Conservation (phyloP, 2,797 vertebrate species). For the Gymnoscopelus braueri region DNA sequence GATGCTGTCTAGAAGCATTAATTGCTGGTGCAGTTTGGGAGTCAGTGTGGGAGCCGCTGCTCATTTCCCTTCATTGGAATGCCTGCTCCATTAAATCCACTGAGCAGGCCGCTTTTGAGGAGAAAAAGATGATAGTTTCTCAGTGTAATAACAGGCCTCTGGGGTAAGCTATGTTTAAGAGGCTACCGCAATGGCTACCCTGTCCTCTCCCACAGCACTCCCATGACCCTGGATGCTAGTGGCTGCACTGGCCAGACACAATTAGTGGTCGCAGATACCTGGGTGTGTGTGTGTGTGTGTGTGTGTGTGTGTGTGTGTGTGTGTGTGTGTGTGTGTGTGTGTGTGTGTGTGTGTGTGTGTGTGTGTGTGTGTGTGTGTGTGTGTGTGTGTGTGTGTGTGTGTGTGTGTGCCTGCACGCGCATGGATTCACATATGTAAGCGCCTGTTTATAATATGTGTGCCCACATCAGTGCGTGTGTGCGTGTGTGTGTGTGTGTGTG, state of each 20-base stretch:
- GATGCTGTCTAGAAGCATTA: conserved; percentile 69
- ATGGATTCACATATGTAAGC: too few relatives aligned
- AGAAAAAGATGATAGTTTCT: conserved; percentile 86
- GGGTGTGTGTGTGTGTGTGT: conserved; percentile 57
- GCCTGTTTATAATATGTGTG: too few relatives aligned
- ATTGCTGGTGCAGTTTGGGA: conserved; percentile 70
- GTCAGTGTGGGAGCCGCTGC: conserved; percentile 62
- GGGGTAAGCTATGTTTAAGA: conserved; percentile 84
- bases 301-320: conserved; percentile 45
- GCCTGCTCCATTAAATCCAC: conserved; percentile 70
- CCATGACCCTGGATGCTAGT: conserved; percentile 71
- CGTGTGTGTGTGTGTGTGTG: too few relatives aligned
- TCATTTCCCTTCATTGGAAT: conserved; percentile 72
- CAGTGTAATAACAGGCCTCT: conserved; percentile 89
- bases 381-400: conserved; percentile 15
- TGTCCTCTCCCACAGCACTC: conserved; percentile 62
- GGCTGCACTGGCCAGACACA: conserved; percentile 70
- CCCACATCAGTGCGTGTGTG: too few relatives aligned
- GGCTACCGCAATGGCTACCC: conserved; percentile 72
- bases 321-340: conserved; percentile 34
- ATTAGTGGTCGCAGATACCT: conserved; percentile 74
- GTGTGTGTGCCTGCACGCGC: neutral
- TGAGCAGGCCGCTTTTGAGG: conserved; percentile 72
- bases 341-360: conserved; percentile 6
- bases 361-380: conserved; percentile 26